phyloP scores from a whole-genome alignment of 2,888 invertebrate species.

The Drosophila mimica region DNA sequence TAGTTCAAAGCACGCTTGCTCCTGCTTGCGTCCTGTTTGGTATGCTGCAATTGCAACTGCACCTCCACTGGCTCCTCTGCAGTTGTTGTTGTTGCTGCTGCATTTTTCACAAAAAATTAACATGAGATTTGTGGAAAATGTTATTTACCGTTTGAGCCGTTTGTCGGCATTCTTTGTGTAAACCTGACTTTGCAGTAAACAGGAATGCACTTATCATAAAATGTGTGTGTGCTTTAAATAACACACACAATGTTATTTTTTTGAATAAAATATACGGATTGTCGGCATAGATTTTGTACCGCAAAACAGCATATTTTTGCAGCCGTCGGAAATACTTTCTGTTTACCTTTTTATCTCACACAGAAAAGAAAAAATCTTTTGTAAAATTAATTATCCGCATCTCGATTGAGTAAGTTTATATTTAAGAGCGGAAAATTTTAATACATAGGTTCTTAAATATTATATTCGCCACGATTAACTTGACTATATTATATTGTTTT shows the following conservation, averaged over 20 bases:
- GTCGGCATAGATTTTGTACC: neutral
- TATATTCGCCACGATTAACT: fast-evolving
- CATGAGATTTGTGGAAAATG: slow-evolving; percentile 52
- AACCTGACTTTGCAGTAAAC: neutral
- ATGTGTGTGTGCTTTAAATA: neutral
- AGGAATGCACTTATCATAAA: neutral
- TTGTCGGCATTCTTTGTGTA: slow-evolving; percentile 14
- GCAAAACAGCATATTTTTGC: neutral
- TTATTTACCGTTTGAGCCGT: slow-evolving; percentile 29
- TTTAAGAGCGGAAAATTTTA: neutral
- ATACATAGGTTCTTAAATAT: neutral
- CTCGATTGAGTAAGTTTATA: neutral
- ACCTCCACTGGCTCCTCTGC: slow-evolving; percentile 9
- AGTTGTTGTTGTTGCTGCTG: slow-evolving; percentile 20
- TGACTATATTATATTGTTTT: neutral
- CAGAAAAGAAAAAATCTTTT: neutral
- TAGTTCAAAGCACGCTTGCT: slow-evolving; percentile 29
- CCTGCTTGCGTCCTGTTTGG: slow-evolving; percentile 21
- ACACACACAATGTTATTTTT: neutral
- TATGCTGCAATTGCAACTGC: slow-evolving; percentile 47
- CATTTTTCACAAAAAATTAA: slow-evolving; percentile 57
- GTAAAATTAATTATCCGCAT: neutral
- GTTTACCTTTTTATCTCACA: neutral
- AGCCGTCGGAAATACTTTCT: neutral
- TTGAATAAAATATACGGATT: neutral